A percentile compares a stretch with the other conserved stretches of the same genome.
These are phyloP conservation scores for Enhydra lutris DNA, from an alignment of 2,113 vertebrate species.

Conservation along the genomic window DNA sequence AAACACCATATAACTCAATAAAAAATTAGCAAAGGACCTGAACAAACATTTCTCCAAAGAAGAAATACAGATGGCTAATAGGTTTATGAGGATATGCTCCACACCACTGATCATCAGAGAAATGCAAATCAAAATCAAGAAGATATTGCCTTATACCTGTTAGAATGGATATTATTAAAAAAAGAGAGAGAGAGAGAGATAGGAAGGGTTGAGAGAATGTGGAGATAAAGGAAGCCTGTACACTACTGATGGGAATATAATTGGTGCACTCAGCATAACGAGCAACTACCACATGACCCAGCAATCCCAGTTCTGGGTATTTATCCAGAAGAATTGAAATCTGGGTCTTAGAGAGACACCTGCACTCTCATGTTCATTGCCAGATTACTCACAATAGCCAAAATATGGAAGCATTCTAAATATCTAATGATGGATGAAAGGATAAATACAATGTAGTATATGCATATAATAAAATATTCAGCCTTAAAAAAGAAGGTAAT, in stretches of 20 bases:
- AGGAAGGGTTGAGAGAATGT: neutral
- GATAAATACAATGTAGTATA: neutral
- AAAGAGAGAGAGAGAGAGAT: neutral
- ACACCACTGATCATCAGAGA: neutral
- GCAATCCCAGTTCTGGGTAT: neutral
- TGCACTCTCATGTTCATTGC: neutral
- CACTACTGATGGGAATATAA: neutral
- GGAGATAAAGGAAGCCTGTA: neutral
- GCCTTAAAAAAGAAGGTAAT: neutral
- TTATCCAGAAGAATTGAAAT: neutral
- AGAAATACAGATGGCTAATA: neutral
- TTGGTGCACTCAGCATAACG: neutral
- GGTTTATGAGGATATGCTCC: neutral
- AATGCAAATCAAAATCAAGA: neutral
- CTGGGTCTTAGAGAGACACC: neutral
- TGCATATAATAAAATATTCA: neutral
- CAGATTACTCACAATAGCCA: neutral
- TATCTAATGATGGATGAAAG: neutral
- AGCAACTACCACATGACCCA: neutral
- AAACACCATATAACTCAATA: neutral
- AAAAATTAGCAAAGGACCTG: neutral
- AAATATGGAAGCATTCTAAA: neutral
- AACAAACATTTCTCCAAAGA: neutral
- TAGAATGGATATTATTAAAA: neutral
- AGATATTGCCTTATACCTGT: neutral